Evolutionary conservation across 2,888 invertebrate species (phyloP), one percentile per base, ranked within the genome.

Genomic region (Lypha dubia): DNA sequence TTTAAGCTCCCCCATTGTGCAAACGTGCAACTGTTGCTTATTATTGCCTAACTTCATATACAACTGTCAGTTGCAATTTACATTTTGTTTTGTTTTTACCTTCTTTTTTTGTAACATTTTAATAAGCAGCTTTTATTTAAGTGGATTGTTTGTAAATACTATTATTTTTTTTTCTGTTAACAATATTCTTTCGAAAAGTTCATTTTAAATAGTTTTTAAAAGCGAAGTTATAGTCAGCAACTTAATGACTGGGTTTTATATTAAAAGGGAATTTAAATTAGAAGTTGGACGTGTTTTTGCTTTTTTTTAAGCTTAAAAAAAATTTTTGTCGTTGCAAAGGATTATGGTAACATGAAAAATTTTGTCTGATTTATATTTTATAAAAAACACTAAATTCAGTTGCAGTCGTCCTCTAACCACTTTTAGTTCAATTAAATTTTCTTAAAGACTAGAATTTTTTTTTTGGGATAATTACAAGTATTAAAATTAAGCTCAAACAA

Each of bases 81-180:
- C 2, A 51, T 22, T 51, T 51, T 51, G 11, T 51, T 22, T 11
- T 22, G 20, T 51, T 51, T 20, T 22, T 22, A 51, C 51, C 22
- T 51, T 3, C 51, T 51, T 51, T 8, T 22, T 8, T 51, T n/a
- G n/a, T 51, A 22, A 22, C 22, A 22, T 51, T 51, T 51, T 17
- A 51, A 51, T 22, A 51, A 20, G 51, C 22, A 20, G 51, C 22
- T 51, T 51, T 51, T 51, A 51, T 51, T 51, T 51, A 51, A 51
- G 22, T 51, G 11, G 4, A 8, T 22, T 51, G 51, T 22, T 51
- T 22, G 46, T 8, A 17, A n/a, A n/a, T n/a, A n/a, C n/a, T n/a
- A n/a, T n/a, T n/a, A n/a, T n/a, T n/a, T n/a, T n/a, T n/a, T n/a
- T n/a, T n/a, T 46, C 9, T 51, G 20, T 51, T 22, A 17, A 7